phyloP scores from a whole-genome alignment of 2,113 vertebrate species.

The Cranoglanis bouderius region DNA sequence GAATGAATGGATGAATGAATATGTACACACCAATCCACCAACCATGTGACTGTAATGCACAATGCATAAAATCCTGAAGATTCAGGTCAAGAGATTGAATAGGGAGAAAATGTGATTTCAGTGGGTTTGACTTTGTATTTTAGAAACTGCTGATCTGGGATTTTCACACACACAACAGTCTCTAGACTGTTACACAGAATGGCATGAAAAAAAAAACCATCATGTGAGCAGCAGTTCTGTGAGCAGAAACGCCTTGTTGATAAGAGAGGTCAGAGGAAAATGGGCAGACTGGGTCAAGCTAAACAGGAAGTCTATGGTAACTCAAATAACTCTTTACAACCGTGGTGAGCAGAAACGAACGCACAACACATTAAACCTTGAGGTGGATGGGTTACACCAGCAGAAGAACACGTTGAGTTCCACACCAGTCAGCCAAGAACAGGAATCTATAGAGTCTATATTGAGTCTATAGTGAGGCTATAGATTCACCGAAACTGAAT shows the following conservation, averaged over 20 bases:
- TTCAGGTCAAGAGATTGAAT: background rate
- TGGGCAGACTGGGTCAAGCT: background rate
- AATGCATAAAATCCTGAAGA: background rate
- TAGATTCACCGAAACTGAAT: too few species aligned
- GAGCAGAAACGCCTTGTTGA: background rate
- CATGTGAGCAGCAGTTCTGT: background rate
- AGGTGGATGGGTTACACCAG: background rate
- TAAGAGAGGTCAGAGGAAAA: background rate
- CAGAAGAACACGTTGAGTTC: background rate
- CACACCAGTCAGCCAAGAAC: background rate
- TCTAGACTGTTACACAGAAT: background rate
- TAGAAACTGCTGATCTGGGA: background rate
- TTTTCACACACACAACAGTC: background rate
- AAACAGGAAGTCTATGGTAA: background rate
- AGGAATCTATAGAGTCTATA: background rate
- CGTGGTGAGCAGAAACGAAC: background rate
- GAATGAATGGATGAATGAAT: background rate
- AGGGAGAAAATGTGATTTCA: background rate
- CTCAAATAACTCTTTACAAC: background rate
- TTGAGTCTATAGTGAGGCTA: too few species aligned
- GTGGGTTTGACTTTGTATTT: background rate
- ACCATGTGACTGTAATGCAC: background rate
- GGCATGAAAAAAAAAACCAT: slow-evolving; percentile 9
- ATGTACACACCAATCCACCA: background rate
- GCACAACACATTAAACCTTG: background rate